Percentiles rank a stretch among this genome's conserved stretches.
These are phyloP conservation scores for Sphecodes monilicornis DNA, from an alignment of 2,888 invertebrate genomes.

Conservation along the genomic window DNA sequence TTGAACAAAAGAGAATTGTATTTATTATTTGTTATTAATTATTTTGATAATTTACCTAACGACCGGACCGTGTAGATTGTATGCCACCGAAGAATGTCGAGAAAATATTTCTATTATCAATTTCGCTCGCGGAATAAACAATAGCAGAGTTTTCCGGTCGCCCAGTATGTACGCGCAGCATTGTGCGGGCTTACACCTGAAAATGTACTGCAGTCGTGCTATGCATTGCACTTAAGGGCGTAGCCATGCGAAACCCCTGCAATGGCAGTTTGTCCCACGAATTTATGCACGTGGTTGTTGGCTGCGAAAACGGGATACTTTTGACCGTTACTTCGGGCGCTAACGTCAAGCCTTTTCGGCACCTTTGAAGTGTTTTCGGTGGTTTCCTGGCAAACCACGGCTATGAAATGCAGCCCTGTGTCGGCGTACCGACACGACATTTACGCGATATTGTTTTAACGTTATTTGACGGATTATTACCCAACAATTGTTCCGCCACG, in stretches of 20 bases:
- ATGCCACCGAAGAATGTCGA: background rate
- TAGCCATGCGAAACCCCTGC: constrained; percentile 71
- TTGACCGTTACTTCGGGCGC: constrained; percentile 61
- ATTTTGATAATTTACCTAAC: background rate
- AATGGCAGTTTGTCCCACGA: constrained; percentile 67
- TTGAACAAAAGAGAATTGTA: too few species aligned
- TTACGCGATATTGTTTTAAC: constrained; percentile 39
- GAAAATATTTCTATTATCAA: background rate
- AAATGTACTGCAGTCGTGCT: constrained; percentile 58
- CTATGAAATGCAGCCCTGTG: constrained; percentile 56
- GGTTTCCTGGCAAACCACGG: constrained; percentile 60
- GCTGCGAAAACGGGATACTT: constrained; percentile 64
- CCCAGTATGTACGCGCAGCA: constrained; percentile 20
- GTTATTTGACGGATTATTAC: constrained; percentile 60
- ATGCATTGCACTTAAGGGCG: constrained; percentile 71
- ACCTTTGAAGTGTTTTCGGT: constrained; percentile 67
- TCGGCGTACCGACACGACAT: constrained; percentile 16
- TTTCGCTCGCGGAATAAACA: background rate
- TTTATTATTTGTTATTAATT: too few species aligned
- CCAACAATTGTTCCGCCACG: constrained; percentile 19
- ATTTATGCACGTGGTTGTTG: constrained; percentile 64
- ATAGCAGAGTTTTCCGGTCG: constrained; percentile 20
- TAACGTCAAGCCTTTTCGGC: constrained; percentile 58
- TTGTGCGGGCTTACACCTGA: constrained; percentile 46
- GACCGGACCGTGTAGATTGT: background rate